phyloP scores from a whole-genome alignment of 2,113 vertebrate species.

The Gavia stellata region DNA sequence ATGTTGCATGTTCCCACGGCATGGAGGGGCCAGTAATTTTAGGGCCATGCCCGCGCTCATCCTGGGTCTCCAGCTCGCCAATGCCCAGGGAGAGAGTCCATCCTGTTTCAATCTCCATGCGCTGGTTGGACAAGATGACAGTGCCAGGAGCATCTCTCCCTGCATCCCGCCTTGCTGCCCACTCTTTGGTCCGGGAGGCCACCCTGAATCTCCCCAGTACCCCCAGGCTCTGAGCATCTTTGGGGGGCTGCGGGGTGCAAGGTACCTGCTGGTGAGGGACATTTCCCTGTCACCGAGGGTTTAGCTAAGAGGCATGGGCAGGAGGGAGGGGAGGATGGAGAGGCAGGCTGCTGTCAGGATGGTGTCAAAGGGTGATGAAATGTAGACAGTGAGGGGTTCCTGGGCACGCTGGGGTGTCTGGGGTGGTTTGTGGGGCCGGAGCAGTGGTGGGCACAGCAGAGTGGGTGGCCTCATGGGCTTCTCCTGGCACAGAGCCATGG shows the following conservation, averaged over 20 bases:
- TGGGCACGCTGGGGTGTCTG: not conserved
- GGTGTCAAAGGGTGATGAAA: not conserved
- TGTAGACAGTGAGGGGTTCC: not conserved
- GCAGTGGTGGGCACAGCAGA: not conserved
- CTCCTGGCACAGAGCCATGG: not conserved
- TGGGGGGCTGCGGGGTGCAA: not conserved
- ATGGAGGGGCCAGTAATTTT: accelerated
- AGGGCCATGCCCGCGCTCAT: accelerated
- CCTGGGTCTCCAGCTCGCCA: not conserved
- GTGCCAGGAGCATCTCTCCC: not conserved
- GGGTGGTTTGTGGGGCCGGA: not conserved
- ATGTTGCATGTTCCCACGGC: accelerated
- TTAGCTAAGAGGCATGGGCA: not conserved
- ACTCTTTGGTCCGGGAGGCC: not conserved
- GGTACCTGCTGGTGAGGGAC: not conserved
- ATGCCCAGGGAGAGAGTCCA: not conserved
- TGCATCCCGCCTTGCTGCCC: not conserved
- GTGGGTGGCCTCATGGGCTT: not conserved
- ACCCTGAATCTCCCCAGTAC: not conserved
- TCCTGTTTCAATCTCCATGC: accelerated
- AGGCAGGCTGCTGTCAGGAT: not conserved
- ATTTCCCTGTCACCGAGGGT: not conserved
- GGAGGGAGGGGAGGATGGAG: not conserved
- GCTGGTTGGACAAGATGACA: accelerated
- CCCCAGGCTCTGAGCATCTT: not conserved